Base-by-base conservation (phyloP, 1,140 invertebrate species). In the Brachionus asplanchnoidis region DNA sequence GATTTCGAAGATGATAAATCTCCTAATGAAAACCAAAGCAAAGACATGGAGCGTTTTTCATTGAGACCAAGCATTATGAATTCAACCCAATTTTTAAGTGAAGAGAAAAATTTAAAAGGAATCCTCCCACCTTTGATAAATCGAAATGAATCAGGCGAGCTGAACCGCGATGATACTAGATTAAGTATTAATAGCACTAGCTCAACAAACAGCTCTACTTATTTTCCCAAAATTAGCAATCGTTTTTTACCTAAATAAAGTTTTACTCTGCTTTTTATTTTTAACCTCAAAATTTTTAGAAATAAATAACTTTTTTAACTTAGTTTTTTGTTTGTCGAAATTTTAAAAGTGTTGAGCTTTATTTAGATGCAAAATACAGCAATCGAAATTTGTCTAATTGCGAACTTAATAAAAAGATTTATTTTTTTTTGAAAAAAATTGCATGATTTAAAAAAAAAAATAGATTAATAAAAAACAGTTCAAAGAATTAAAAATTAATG, bases 181-280 rank as follows among this genome's bases (percentile, higher is more conserved):
- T 36, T 46, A 44, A 73, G 68, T 46, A 42, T 42, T 42, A 42
- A 14, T 12, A 73, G 42, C 42, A 23, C 23, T 1, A 75, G 32
- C 23, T 75, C 70, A 75, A 42, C 36, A 8, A 42, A 40, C 11
- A 77, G 44, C 11, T 77, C 42, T 8, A 50, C 20, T 77, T 17
- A 26, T 50, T 77, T 77, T 28, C 73, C 73, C 11, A 77, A 77
- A 77, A 77, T 77, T 28, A 46, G 28, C 5, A 12, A 46, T 77
- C 73, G 73, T 46, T 77, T 23, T 26, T 77, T 77, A 23, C 73
- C 73, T 12, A 77, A 77, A 77, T 77, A 32, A 77, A 60, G 26
- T 50, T 50, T 44, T 75, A 32, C 5, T 75, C 23, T 8, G 23
- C 14, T 77, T 77, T 77, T 50, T 77, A n/a, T 42, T n/a, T 26